Evolutionary conservation across 2,888 invertebrate genomes (phyloP).

Genomic region (Coremacera marginata): DNA sequence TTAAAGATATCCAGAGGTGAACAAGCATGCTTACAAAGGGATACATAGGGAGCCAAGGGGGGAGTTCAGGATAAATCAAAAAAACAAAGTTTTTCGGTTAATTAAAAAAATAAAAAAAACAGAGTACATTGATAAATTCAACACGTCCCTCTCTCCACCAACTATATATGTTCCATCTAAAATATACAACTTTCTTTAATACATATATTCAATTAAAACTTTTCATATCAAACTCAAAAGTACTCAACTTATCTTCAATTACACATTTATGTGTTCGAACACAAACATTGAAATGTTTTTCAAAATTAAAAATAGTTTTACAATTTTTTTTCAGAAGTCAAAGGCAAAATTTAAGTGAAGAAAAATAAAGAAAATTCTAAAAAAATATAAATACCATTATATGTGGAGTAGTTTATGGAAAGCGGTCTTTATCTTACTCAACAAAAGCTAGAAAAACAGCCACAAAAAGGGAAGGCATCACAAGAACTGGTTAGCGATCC

Average conservation of each 20-base stretch:
- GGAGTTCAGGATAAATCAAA: too few species aligned
- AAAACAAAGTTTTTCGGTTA: too few species aligned
- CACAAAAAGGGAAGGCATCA: constrained; percentile 1
- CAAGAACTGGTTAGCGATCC: background rate
- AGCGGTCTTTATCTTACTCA: constrained; percentile 22
- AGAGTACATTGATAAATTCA: too few species aligned
- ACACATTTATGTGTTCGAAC: background rate
- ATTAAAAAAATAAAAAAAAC: too few species aligned
- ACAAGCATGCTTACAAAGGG: too few species aligned
- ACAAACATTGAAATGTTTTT: constrained; percentile 2
- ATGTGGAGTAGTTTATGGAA: constrained; percentile 47
- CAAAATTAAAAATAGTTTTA: constrained; percentile 19
- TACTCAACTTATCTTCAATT: background rate
- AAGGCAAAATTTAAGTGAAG: constrained; percentile 39
- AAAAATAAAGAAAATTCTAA: constrained; percentile 32
- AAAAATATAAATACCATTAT: constrained; percentile 23
- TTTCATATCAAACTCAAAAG: too few species aligned
- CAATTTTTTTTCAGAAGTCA: constrained; percentile 4
- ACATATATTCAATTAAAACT: too few species aligned
- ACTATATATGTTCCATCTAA: too few species aligned
- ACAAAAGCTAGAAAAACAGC: constrained; percentile 6
- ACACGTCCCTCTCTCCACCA: too few species aligned
- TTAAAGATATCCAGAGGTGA: too few species aligned
- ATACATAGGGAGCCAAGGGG: too few species aligned
- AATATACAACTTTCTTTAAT: too few species aligned